phyloP scores from a whole-genome alignment of 2,797 vertebrate genomes.

The Dermochelys coriacea region DNA sequence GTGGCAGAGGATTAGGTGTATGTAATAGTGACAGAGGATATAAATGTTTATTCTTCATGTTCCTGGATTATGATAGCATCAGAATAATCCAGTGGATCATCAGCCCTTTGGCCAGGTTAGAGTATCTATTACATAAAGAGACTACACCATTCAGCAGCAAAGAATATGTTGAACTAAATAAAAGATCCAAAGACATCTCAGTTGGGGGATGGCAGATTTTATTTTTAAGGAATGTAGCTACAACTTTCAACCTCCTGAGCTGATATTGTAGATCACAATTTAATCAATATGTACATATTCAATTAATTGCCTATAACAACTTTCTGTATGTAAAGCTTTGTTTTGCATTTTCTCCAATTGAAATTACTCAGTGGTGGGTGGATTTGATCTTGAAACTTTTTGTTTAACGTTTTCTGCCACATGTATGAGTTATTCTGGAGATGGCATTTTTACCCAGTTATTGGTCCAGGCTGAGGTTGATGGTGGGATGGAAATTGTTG shows the following conservation, averaged over 20 bases:
- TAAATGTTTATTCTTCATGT: not conserved
- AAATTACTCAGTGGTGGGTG: not conserved
- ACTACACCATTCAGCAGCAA: not conserved
- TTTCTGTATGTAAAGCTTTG: not conserved
- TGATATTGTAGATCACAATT: not conserved
- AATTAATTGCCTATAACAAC: no score
- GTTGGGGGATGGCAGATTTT: not conserved
- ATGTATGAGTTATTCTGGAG: not conserved
- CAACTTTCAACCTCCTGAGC: not conserved
- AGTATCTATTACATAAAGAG: not conserved
- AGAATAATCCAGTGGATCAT: not conserved
- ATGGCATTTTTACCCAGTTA: not conserved
- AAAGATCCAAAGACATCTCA: not conserved
- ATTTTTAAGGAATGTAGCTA: not conserved
- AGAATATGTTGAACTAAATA: not conserved
- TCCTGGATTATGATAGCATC: not conserved
- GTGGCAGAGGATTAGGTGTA: not conserved
- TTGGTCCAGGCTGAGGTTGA: no score
- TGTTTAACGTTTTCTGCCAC: rapidly evolving
- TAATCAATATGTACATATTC: not conserved
- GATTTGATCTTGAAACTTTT: not conserved
- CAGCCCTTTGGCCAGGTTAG: rapidly evolving
- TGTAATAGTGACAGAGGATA: not conserved
- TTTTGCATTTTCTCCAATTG: not conserved
- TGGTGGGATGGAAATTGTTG: no score